Evolutionary conservation across 2,113 vertebrate species (phyloP).

Genomic region (Ascaphus truei): DNA sequence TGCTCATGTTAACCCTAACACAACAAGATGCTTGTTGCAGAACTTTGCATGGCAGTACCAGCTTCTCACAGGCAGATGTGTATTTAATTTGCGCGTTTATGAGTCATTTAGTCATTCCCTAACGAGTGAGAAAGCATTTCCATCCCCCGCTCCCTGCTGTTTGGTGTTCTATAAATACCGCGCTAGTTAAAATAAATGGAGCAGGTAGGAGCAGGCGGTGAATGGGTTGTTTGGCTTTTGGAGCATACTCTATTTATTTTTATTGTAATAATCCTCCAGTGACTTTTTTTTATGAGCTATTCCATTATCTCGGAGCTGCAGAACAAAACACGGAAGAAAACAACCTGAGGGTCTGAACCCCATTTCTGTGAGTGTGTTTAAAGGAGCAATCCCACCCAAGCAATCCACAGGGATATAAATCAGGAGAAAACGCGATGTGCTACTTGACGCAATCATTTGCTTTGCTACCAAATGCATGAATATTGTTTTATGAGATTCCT

Average conservation of each 20-base stretch:
- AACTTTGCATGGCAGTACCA: slow-evolving; percentile 45
- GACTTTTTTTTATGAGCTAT: slow-evolving; percentile 37
- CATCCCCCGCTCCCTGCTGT: slow-evolving; percentile 67
- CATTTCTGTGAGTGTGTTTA: too few species aligned
- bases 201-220: slow-evolving; percentile 54
- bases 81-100: slow-evolving; percentile 74
- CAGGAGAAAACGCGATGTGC: too few species aligned
- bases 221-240: slow-evolving; percentile 56
- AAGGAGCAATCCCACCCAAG: not conserved
- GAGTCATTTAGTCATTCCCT: slow-evolving; percentile 67
- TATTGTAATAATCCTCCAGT: slow-evolving; percentile 34
- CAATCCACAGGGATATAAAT: too few species aligned
- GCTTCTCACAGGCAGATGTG: slow-evolving; percentile 59
- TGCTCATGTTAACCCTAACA: slow-evolving; percentile 8
- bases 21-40: slow-evolving; percentile 2
- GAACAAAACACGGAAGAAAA: not conserved
- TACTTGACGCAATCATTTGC: too few species aligned
- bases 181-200: slow-evolving; percentile 62
- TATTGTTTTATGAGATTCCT: too few species aligned
- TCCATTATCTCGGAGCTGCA: slow-evolving; percentile 20
- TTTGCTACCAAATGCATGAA: too few species aligned
- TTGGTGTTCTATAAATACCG: slow-evolving; percentile 68
- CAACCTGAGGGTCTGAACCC: too few species aligned
- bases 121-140: slow-evolving; percentile 66
- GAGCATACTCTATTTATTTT: slow-evolving; percentile 38